Evolutionary conservation across 2,888 invertebrate genomes (phyloP).

Genomic region (Drosophila tanythrix): DNA sequence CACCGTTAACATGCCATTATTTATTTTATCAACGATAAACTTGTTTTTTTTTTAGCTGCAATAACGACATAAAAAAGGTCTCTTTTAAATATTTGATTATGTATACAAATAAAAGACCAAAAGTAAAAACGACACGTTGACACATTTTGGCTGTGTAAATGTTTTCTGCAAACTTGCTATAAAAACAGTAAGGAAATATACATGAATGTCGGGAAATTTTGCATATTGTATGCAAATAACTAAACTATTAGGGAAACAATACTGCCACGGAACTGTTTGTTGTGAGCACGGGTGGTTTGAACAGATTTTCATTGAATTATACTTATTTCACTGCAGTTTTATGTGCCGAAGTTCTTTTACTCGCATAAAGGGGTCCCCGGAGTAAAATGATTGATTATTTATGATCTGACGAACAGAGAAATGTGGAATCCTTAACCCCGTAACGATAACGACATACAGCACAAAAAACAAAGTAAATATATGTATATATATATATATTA

Average conservation of each 20-base stretch:
- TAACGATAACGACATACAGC: slow-evolving; percentile 42
- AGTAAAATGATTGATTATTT: slow-evolving; percentile 69
- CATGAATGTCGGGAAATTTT: slow-evolving; percentile 5
- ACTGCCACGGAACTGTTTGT: neutral
- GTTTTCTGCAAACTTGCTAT: neutral
- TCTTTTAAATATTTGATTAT: slow-evolving; percentile 12
- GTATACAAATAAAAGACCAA: neutral
- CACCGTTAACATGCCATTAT: neutral
- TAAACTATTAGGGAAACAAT: slow-evolving; percentile 4
- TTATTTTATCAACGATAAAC: neutral
- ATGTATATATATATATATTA: slow-evolving; percentile 4
- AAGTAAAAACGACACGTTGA: slow-evolving; percentile 15
- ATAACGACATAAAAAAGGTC: slow-evolving; percentile 16
- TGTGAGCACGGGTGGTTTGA: neutral
- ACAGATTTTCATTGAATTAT: slow-evolving; percentile 22
- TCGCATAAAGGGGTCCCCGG: slow-evolving; percentile 27
- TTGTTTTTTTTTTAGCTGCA: neutral
- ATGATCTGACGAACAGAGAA: slow-evolving; percentile 34
- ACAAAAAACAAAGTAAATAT: slow-evolving; percentile 20
- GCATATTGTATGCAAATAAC: slow-evolving; percentile 2
- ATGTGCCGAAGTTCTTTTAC: slow-evolving; percentile 10
- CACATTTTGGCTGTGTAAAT: slow-evolving; percentile 35
- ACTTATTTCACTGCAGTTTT: slow-evolving; percentile 21
- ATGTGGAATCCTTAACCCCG: slow-evolving; percentile 53
- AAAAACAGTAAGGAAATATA: neutral